Evolutionary conservation across 2,888 invertebrate genomes (phyloP), one percentile per base, ranked within the genome.

Genomic region (Orgyia antiqua): DNA sequence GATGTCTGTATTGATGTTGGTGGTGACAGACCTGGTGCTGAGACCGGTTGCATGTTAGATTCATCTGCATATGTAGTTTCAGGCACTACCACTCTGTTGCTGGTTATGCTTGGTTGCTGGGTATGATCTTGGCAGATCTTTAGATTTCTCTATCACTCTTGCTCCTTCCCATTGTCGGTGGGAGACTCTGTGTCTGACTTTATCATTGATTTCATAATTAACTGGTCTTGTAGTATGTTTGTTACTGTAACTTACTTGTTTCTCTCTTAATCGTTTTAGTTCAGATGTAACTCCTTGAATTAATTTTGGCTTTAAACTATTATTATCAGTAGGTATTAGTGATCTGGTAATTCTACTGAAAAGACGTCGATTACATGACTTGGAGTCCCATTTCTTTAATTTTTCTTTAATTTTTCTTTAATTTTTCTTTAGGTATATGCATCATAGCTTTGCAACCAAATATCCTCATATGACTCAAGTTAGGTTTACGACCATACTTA

Each of bases 211-310:
- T 23, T 23, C 10, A 23, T 4, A 23, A 3, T 23, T 23, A 10
- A 4, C 23, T 23, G 23, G 23, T 33, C 13, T 27, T 33, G 11
- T 28, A 19, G 27, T 33, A n/a, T 35, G 31, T 11, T 27, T 24
- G 20, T 31, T 35, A 15, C 27, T 27, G 24, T 35, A 30, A 7
- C 27, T 27, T 9, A 9, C 15, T 27, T 35, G 35, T 18, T 20
- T 10, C 10, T 28, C 24, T 35, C 35, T 30, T 27, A 35, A 20
- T 30, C 31, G 13, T 9, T 24, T 9, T n/a, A 31, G 24, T 24
- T 35, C 31, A 27, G 30, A 17, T 24, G 35, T 31, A 8, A 31
- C 29, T 11, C 21, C 31, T 31, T 13, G 25, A 31, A n/a, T 23
- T 7, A 9, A 10, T 23, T 9, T 23, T 23, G n/a, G 3, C 10